Conservation (phyloP, 2,113 vertebrate genomes). For the Tretioscincus oriximinensis region DNA sequence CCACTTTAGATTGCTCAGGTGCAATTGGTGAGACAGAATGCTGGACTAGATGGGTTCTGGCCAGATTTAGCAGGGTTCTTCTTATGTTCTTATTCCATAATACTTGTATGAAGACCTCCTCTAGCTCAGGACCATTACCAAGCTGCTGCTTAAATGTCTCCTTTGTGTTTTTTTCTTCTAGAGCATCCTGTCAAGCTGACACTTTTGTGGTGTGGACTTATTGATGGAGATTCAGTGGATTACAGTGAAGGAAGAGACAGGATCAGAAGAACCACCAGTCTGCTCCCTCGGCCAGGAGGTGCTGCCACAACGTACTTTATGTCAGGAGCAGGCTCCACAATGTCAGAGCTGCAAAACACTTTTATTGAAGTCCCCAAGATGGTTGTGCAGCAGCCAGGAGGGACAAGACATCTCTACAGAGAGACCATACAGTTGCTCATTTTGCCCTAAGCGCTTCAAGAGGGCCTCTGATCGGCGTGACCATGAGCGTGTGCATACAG, state of each 20-base stretch:
- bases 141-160: slow-evolving; percentile 17
- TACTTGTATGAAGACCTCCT: too few species aligned
- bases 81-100: too few species aligned
- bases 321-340: background rate
- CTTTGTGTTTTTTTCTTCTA: slow-evolving; percentile 18
- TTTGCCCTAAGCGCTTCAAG: slow-evolving; percentile 48
- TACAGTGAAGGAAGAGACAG: slow-evolving; percentile 52
- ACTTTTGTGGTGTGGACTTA: background rate
- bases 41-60: too few species aligned
- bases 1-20: too few species aligned
- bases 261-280: background rate
- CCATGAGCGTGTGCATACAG: slow-evolving; percentile 40
- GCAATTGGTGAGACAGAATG: too few species aligned
- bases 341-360: slow-evolving; percentile 3
- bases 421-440: slow-evolving; percentile 66
- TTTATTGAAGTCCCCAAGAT: background rate
- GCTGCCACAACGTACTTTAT: background rate
- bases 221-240: slow-evolving; percentile 57
- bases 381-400: background rate
- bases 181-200: background rate
- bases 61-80: too few species aligned
- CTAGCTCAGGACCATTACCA: background rate
- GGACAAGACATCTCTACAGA: slow-evolving; percentile 15
- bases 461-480: slow-evolving; percentile 38
- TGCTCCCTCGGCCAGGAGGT: slow-evolving; percentile 19